These are phyloP conservation scores for Taurulus bubalis DNA, from an alignment of 2,113 vertebrate genomes.

Conservation along the genomic window DNA sequence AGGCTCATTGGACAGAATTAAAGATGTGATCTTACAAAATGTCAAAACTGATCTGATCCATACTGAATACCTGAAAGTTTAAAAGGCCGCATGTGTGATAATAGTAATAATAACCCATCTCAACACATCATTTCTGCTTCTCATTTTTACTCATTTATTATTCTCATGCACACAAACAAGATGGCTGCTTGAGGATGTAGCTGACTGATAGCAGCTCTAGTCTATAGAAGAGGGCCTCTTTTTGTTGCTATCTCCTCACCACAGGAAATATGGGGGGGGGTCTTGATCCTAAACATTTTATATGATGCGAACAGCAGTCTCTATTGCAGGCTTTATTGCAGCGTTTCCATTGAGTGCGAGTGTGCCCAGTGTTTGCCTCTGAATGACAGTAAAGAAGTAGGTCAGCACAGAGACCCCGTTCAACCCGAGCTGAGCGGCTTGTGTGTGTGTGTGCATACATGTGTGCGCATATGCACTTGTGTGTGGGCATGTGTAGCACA, in stretches of 20 bases:
- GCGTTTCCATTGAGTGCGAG: constrained; percentile 44
- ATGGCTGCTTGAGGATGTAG: constrained; percentile 70
- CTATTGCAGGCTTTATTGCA: constrained; percentile 29
- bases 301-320: constrained; percentile 31
- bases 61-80: background rate
- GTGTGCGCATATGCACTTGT: background rate
- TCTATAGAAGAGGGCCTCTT: constrained; percentile 64
- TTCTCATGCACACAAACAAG: constrained; percentile 59
- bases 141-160: constrained; percentile 4
- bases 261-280: constrained; percentile 31
- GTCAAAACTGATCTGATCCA: background rate
- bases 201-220: constrained; percentile 74
- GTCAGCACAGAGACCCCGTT: constrained; percentile 73
- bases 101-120: background rate
- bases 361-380: constrained; percentile 44
- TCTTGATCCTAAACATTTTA: constrained; percentile 52
- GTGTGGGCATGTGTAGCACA: constrained; percentile 51
- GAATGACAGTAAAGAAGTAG: constrained; percentile 76
- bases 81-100: background rate
- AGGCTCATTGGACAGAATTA: constrained; percentile 7
- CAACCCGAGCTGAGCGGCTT: constrained; percentile 59
- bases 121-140: background rate
- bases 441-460: constrained; percentile 16
- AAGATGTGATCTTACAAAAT: constrained; percentile 8
- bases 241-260: constrained; percentile 57